Base-by-base conservation (phyloP, 2,888 invertebrate genomes). In the Malthinus seriepunctatus region DNA sequence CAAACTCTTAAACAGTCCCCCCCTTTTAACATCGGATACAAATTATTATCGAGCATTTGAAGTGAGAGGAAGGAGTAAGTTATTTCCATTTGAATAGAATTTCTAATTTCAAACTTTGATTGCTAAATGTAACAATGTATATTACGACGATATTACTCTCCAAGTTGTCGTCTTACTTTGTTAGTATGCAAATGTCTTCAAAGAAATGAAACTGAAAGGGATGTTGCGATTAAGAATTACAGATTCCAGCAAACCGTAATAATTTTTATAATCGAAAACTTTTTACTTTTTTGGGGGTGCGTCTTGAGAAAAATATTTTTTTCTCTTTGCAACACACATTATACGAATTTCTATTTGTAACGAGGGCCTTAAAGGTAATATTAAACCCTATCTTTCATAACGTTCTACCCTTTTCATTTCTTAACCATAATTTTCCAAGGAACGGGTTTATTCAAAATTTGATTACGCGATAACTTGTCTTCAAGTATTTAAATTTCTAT, bases 1-100 rank as follows among this genome's bases (percentile, higher is more conserved):
- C 12, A 42, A 42, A 39, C 15, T 37, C 42, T 50, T 45, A 54
- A 58, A 53, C 33, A 58, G 58, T 47, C 46, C 50, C 33, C 39
- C n/a, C n/a, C n/a, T n/a, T n/a, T 42, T 23, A 23, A 59, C 50
- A 50, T 47, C 44, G 51, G 51, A 55, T 64, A 60, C 62, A 62
- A 68, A 67, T 68, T 69, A 67, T 68, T 69, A 66, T 69, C 54
- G 63, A 66, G 64, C 57, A 50, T 60, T 60, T 62, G 65, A 68
- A 62, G 69, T 42, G 39, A 14, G n/a, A 42, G 37, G 12, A 15
- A 66, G 64, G 68, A 68, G 66, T 63, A 52, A 55, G 66, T 63
- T 69, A 72, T 72, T 73, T 71, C 72, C 73, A 73, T 73, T 70
- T 73, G 71, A 73, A 73, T 73, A 67, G 73, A 73, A 72, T 72